A percentile compares a stretch with the other conserved stretches of the same genome.
phyloP scores from a whole-genome alignment of 2,797 vertebrate species.

The Rallus crepitans region DNA sequence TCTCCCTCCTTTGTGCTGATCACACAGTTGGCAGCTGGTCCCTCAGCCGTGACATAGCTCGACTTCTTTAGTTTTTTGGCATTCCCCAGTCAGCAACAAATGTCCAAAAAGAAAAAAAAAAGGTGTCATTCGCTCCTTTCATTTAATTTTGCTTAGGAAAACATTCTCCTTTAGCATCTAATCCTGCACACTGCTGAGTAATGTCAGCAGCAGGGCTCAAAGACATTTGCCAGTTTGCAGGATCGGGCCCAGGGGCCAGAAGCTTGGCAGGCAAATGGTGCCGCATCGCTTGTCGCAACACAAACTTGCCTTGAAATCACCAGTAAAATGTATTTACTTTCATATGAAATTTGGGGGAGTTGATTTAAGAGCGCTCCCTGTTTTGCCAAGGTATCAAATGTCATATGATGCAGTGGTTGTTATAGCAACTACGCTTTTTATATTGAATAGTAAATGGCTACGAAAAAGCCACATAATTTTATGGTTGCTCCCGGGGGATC shows the following conservation, averaged over 20 bases:
- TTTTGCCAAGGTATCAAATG: slow-evolving; percentile 47
- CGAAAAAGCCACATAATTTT: slow-evolving; percentile 66
- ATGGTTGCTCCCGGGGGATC: slow-evolving; percentile 49
- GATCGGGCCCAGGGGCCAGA: not conserved
- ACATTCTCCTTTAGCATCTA: not conserved
- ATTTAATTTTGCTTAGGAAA: slow-evolving; percentile 24
- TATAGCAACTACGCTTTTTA: slow-evolving; percentile 53
- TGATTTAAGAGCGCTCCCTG: slow-evolving; percentile 61
- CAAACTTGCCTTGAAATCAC: slow-evolving; percentile 19
- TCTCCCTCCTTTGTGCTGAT: slow-evolving; percentile 8
- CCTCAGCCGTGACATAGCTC: not conserved
- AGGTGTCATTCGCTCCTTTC: slow-evolving; percentile 5
- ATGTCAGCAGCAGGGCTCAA: not conserved
- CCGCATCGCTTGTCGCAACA: not conserved
- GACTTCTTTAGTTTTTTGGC: not conserved
- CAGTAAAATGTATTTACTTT: slow-evolving; percentile 48
- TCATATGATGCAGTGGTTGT: slow-evolving; percentile 48
- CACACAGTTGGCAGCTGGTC: slow-evolving; percentile 11
- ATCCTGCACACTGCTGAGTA: not conserved
- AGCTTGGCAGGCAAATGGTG: not conserved
- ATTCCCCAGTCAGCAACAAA: not conserved
- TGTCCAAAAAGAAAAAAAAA: not conserved
- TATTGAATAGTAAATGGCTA: slow-evolving; percentile 62
- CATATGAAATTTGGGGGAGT: slow-evolving; percentile 55
- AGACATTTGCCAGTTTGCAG: not conserved